Base-by-base conservation (phyloP, 2,888 invertebrate genomes). In the Coelinius sp. region DNA sequence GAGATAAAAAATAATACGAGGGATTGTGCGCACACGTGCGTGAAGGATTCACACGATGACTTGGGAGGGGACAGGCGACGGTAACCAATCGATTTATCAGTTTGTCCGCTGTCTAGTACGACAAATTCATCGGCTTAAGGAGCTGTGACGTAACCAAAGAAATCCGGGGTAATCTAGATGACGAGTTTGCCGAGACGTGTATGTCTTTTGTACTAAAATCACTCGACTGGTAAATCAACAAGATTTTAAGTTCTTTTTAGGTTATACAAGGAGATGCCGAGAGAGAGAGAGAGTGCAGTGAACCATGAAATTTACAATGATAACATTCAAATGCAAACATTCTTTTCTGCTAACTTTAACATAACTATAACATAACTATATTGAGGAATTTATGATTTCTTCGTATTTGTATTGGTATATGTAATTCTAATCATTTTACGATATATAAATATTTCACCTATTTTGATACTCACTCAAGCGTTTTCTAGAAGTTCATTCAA, bases 71-170 rank as follows among this genome's bases (percentile, higher is more conserved):
- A 52, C 24, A 52, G 22, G n/a, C n/a, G n/a, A n/a, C n/a, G 52
- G 24, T 52, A 12, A 20, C 17, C 67, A 25, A 56, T 68, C 8
- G 56, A 56, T 27, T 56, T 56, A 56, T 68, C 27, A n/a, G 35
- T 31, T 59, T 35, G 25, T 10, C 17, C 17, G 53, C 27, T 25
- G 59, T 35, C 31, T 14, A 3, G 8, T 49, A 17, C 20, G 46
- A 49, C 46, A 49, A 49, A 49, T 49, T 20, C 20, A 49, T 49
- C 46, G 46, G 46, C 20, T 49, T 49, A 20, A 49, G 46, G 46
- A 49, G 46, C 14, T 17, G 20, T 49, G 46, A 49, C 46, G 10
- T 20, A 49, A 49, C 46, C 46, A 49, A 49, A 49, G 20, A 20
- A 49, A 49, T 20, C 17, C 4, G 14, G 46, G 10, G 46, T 20